Base-by-base conservation (phyloP, 92 coral and sea anemone species). In the Plumapathes pennacea region DNA sequence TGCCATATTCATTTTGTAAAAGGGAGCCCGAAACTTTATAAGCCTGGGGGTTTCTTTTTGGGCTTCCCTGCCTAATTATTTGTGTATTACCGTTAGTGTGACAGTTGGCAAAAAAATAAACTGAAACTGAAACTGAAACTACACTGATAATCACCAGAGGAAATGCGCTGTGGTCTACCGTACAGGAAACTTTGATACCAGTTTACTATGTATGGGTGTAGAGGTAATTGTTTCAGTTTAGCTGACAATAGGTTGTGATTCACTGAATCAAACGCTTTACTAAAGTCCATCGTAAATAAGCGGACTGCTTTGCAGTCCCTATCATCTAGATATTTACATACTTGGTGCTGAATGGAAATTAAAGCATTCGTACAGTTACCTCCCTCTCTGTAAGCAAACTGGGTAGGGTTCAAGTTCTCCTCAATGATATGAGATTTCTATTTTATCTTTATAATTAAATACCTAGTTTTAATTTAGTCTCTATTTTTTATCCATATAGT, bases 361-460 rank as follows among this genome's bases (percentile, higher is more conserved):
- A 82, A 41, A 4, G 89, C 74, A 34, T 75, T 46, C 17, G 70
- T 72, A 45, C 87, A 72, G 54, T 46, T 42, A 33, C 81, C 82
- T 31, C 72, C 88, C 44, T 64, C 43, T 60, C 86, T 37, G 32
- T 72, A 72, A 10, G 76, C 81, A 58, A 80, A 72, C 69, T 80
- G 86, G 57, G 60, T 55, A 41, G 59, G 25, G 45, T 67, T 57
- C 17, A 72, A 41, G 34, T 46, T 42, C 13, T 48, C 34, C 37
- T 71, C 62, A 26, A 79, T n/a, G n/a, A n/a, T n/a, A n/a, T n/a
- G n/a, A n/a, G n/a, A n/a, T n/a, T n/a, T n/a, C n/a, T n/a, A n/a
- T n/a, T n/a, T n/a, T n/a, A n/a, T n/a, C n/a, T n/a, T n/a, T n/a
- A n/a, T n/a, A n/a, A n/a, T n/a, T n/a, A n/a, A n/a, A n/a, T n/a